Base-by-base conservation (phyloP, 1,140 invertebrate species). In the Polypedilum pembai region DNA sequence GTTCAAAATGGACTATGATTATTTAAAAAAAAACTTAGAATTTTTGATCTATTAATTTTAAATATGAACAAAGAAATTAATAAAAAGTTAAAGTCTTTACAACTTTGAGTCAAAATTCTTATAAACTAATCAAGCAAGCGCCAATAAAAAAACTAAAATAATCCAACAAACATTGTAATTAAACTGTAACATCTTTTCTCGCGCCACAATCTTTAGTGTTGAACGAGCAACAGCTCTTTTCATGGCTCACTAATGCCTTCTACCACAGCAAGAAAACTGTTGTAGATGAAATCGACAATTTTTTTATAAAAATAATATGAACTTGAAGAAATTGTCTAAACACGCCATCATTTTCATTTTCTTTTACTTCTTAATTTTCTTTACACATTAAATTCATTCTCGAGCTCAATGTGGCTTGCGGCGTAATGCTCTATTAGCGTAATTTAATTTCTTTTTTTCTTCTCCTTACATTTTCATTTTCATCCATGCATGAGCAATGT, bases 391-490 rank as follows among this genome's bases (percentile, higher is more conserved):
- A 18, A 18, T 69, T 69, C 10, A 8, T 20, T 69, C 20, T 69
- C 7, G 65, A 18, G 7, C 17, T 69, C 18, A 18, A 18, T 21
- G 18, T 20, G 65, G 17, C 65, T 18, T 10, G 65, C 65, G 65
- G 65, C 65, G 17, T 69, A 20, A 69, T 69, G 18, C 65, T 69
- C 65, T 69, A 69, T 69, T 69, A 69, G 65, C 10, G 20, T 69
- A 69, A 69, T 69, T 69, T 69, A 69, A 69, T 69, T 69, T 69
- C 65, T 69, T 56, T 56, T 56, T 69, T 69, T 69, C 65, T 69
- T 18, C 65, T 69, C 65, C 17, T 69, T 69, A 5, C 5, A 21
- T 20, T 12, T 69, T 33, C 24, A 33, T 7, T 69, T 20, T 69
- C 65, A 18, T 69, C 65, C 3, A 69, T 20, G 45, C 12, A 56